A percentile compares a stretch with the other conserved stretches of the same genome.
Conservation (phyloP, 92 coral and sea anemone species). For the Palythoa grandis region DNA sequence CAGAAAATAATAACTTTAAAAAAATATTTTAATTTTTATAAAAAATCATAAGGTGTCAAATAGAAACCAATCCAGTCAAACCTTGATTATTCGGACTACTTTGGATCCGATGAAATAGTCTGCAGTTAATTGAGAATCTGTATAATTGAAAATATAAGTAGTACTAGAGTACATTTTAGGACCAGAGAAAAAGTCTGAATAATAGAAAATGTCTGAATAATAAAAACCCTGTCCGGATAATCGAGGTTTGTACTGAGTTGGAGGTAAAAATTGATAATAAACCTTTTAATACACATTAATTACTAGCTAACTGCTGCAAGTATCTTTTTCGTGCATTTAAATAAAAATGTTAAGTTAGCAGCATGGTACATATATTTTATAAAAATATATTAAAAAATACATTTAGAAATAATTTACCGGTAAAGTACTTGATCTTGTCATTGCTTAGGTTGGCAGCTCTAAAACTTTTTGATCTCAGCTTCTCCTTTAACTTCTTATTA, state of each 20-base stretch:
- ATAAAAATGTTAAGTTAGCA: conserved; percentile 2
- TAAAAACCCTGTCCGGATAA: not conserved
- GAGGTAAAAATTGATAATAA: conserved; percentile 20
- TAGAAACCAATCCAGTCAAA: no score
- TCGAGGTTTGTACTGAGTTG: not conserved
- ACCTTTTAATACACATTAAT: conserved; percentile 28
- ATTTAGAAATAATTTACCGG: conserved; percentile 30
- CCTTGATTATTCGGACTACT: no score
- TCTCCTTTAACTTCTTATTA: conserved; percentile 26
- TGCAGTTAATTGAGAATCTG: no score
- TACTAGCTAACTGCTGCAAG: conserved; percentile 32
- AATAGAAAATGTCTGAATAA: no score
- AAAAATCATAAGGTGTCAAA: not conserved
- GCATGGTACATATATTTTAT: conserved; percentile 20
- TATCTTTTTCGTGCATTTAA: conserved; percentile 27
- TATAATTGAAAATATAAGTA: no score
- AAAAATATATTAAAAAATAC: conserved; percentile 16
- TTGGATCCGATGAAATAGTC: no score
- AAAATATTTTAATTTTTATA: not conserved
- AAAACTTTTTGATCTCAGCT: conserved; percentile 23
- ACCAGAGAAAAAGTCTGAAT: no score
- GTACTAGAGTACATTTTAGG: no score
- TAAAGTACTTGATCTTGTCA: conserved; percentile 31
- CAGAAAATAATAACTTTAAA: conserved; percentile 1
- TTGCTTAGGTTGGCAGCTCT: conserved; percentile 33